A percentile compares a stretch with the other conserved stretches of the same genome.
These are phyloP conservation scores for Oxytorus armatus DNA, from an alignment of 2,888 invertebrate species.

Conservation along the genomic window DNA sequence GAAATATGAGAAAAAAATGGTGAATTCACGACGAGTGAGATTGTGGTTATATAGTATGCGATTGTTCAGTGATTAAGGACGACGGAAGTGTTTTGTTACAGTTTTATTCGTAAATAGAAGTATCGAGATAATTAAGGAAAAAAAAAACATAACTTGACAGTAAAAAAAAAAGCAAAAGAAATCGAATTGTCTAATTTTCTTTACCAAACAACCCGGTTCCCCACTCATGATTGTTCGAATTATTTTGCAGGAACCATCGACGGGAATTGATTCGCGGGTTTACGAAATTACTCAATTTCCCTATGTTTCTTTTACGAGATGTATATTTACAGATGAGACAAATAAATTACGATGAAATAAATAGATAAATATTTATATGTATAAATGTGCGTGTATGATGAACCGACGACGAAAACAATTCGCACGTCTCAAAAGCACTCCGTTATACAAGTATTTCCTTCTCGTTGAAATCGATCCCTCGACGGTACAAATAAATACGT, in stretches of 20 bases:
- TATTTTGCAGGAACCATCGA: constrained; percentile 30
- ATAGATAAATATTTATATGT: constrained; percentile 36
- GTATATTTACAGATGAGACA: constrained; percentile 58
- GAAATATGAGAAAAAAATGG: constrained; percentile 29
- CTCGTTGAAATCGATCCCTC: constrained; percentile 20
- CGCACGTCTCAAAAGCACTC: too few relatives aligned
- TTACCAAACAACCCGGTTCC: background rate
- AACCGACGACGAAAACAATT: background rate
- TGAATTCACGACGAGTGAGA: constrained; percentile 45
- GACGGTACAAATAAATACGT: constrained; percentile 25
- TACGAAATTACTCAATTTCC: constrained; percentile 41
- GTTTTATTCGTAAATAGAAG: constrained; percentile 62
- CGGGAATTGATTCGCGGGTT: constrained; percentile 35
- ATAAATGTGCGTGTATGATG: too few relatives aligned
- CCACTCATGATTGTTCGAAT: background rate
- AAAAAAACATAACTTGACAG: constrained; percentile 43
- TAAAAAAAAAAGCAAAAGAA: constrained; percentile 44
- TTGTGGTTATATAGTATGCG: constrained; percentile 55
- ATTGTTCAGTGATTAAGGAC: constrained; percentile 59
- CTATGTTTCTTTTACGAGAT: constrained; percentile 47
- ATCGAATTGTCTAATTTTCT: constrained; percentile 20
- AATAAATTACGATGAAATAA: constrained; percentile 58
- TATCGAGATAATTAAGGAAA: constrained; percentile 60
- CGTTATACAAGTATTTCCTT: constrained; percentile 1
- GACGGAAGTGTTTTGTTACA: constrained; percentile 64